These are phyloP conservation scores for Ellobius talpinus DNA, from an alignment of 2,113 vertebrate genomes.

Conservation along the genomic window DNA sequence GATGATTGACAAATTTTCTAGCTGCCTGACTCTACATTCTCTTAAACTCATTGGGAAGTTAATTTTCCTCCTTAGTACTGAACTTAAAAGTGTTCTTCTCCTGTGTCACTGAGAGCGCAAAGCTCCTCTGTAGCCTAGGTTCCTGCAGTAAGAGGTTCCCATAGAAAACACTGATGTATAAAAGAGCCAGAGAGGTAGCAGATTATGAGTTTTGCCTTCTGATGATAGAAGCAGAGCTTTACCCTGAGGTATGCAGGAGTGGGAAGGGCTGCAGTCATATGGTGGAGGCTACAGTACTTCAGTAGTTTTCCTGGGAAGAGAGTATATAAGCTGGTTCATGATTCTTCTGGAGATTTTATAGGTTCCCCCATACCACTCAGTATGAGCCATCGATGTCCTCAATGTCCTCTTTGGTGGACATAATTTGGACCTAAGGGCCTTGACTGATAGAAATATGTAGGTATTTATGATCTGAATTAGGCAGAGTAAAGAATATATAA, in stretches of 20 bases:
- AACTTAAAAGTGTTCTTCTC: neutral
- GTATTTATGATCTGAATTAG: neutral
- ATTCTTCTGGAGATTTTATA: neutral
- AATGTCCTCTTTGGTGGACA: neutral
- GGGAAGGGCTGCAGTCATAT: neutral
- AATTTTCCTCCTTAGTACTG: neutral
- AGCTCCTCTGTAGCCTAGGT: neutral
- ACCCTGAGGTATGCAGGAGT: neutral
- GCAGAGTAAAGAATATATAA: neutral
- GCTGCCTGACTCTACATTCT: neutral
- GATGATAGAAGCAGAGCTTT: constrained; percentile 1
- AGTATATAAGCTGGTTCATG: neutral
- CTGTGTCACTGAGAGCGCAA: neutral
- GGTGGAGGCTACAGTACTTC: neutral
- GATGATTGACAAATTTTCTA: neutral
- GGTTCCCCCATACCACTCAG: neutral
- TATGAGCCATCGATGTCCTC: neutral
- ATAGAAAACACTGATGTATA: neutral
- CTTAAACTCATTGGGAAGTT: neutral
- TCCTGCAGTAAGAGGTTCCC: neutral
- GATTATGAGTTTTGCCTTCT: constrained; percentile 31
- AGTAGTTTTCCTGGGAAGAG: neutral
- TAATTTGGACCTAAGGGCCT: neutral
- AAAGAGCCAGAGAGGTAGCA: neutral
- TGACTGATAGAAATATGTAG: neutral